phyloP scores from a whole-genome alignment of 1,140 invertebrate genomes.

The Caerostris extrusa region DNA sequence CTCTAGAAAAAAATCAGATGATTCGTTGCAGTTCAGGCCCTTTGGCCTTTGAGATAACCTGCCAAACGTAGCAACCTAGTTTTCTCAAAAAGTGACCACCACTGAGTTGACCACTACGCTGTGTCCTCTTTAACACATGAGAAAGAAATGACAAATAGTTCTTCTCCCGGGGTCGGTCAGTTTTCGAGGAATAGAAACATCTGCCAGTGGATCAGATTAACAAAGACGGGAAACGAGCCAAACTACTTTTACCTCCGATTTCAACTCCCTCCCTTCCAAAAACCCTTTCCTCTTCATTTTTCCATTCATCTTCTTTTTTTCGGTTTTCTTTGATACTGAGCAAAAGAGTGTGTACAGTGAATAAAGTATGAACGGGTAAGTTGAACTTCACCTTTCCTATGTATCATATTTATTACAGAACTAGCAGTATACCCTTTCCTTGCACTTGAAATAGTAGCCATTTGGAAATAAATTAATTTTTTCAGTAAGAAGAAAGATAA shows the following conservation, averaged over 20 bases:
- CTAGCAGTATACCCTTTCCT: too few species aligned
- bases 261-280: constrained; percentile 25
- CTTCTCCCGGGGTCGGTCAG: constrained; percentile 31
- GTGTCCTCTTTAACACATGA: constrained; percentile 50
- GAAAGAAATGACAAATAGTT: constrained; percentile 69
- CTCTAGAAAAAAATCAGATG: neutral
- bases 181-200: constrained; percentile 68
- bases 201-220: constrained; percentile 64
- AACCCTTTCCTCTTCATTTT: neutral
- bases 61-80: constrained; percentile 46
- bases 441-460: too few species aligned
- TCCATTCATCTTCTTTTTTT: neutral
- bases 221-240: constrained; percentile 68
- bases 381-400: too few species aligned
- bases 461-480: too few species aligned
- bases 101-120: constrained; percentile 48
- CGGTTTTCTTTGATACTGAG: constrained; percentile 6
- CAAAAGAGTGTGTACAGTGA: neutral
- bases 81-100: constrained; percentile 39
- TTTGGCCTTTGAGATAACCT: constrained; percentile 21
- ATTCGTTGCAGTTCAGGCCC: constrained; percentile 16
- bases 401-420: too few species aligned
- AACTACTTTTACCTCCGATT: constrained; percentile 62
- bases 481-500: too few species aligned
- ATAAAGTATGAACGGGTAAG: neutral